Base-by-base conservation (phyloP, 2,113 vertebrate genomes). In the Ceyx cyanopectus region DNA sequence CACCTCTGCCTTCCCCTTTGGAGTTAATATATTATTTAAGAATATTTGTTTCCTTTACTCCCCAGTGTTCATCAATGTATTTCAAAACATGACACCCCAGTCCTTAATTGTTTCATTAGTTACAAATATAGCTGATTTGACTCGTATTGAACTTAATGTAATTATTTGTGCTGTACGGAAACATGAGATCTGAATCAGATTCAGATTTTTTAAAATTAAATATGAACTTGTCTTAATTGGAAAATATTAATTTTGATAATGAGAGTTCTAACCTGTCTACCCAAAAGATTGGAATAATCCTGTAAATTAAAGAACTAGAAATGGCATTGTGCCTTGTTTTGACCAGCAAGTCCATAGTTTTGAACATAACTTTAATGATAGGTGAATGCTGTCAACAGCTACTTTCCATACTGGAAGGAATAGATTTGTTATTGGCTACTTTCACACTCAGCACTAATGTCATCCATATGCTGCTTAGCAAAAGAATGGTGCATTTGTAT, bases 401-500 rank as follows among this genome's bases (percentile, higher is more conserved):
- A n/a, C 91, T 94, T 93, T 91, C 89, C 79, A 48, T 89, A 56
- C 69, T 75, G 53, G 48, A 57, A 81, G 89, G 94, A 84, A 85
- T 56, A 81, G 69, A 85, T 91, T 95, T 56, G 70, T 92, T 92
- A 93, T 80, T 97, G 95, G 92, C 91, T 75, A 87, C 90, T 95
- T 96, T 94, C 85, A 90, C 93, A 89, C 63, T 80, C 72, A 46
- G 72, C 53, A 73, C 84, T 95, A 94, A 95, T 93, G 92, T 97
- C 93, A 96, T 93, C 95, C 92, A 91, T 93, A 92, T 93, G 89
- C 90, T 81, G 92, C 90, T 95, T 94, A 95, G 95, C 85, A 93
- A 85, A 96, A 97, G 94, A 97, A 96, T 94, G 85, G 92, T 68
- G 87, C 76, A 86, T 97, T 96, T 97, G 94, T 97, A 18, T 95